Base-by-base conservation (phyloP, 2,797 vertebrate genomes). In the Acestrorhynchus altus region DNA sequence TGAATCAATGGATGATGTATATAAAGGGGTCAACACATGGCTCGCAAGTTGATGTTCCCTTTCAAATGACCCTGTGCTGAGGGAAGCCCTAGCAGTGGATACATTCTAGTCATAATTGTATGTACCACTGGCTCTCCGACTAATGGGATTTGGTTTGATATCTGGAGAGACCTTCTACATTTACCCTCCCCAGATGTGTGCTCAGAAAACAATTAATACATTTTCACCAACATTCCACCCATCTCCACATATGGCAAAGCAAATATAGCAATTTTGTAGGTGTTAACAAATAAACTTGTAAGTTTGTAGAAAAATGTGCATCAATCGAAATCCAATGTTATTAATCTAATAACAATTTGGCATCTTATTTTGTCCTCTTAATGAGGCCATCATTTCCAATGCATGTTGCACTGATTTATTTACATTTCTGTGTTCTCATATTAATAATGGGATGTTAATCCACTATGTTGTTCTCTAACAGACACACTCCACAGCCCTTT, bases 1-100 rank as follows among this genome's bases (percentile, higher is more conserved):
- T 68, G 88, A 90, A 90, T 88, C 89, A 89, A 90, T 91, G 89
- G 88, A 60, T 65, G 61, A 75, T 85, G 88, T 85, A 90, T 88
- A 84, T 88, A 87, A 90, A 91, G 86, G 87, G 85, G 80, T 87
- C 86, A 87, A 79, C 63, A 78, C 79, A 74, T 86, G 84, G 88
- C 73, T 77, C 70, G 74, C 75, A 87, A 80, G 60, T 68, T 77
- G 83, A 84, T 72, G 73, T 77, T 82, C 77, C 87, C 70, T 90
- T 87, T 78, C 86, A 85, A 68, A 85, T 84, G 59, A 85, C 78
- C 56, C 74, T 44, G 70, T 44, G 42, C 67, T 74, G 52, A 40
- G 65, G 74, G 79, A 67, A 9, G 42, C 56, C 81, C 59, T 72
- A 52, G 47, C 52, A 61, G 61, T 78, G 54, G 56, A 74, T 78